Evolutionary conservation across 1,140 invertebrate species (phyloP).

Genomic region (Temnothorax longispinosus): DNA sequence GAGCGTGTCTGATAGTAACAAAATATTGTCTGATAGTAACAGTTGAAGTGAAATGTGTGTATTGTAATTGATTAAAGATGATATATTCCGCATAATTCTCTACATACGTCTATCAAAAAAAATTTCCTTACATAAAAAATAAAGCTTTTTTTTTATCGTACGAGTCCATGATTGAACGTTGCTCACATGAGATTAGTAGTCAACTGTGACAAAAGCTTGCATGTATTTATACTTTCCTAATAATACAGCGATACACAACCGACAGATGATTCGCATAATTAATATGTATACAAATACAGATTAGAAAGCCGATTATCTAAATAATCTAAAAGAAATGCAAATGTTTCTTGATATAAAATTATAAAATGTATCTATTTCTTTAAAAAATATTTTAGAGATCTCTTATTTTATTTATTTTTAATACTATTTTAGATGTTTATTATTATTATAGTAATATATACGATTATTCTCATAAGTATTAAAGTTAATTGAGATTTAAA

Average conservation of each 20-base stretch:
- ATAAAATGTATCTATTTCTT: background rate
- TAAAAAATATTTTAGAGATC: background rate
- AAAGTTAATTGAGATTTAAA: background rate
- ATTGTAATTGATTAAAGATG: background rate
- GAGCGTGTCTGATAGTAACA: background rate
- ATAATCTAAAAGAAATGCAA: background rate
- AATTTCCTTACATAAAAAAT: background rate
- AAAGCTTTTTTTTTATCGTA: background rate
- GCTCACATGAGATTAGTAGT: background rate
- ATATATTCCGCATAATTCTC: background rate
- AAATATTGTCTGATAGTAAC: background rate
- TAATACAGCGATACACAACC: slow-evolving; percentile 79
- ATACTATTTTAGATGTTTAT: background rate
- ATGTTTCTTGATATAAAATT: background rate
- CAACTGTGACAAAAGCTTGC: background rate
- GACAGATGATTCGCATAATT: slow-evolving; percentile 84
- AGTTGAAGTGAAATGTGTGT: background rate
- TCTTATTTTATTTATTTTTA: background rate
- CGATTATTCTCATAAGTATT: background rate
- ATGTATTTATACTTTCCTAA: slow-evolving; percentile 73
- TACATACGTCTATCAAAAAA: background rate
- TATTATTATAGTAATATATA: background rate
- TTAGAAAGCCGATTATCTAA: background rate
- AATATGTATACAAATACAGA: slow-evolving; percentile 46
- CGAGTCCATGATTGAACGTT: background rate